A percentile compares a stretch with the other conserved stretches of the same genome.
These are phyloP conservation scores for Eudasyphora cyanicolor DNA, from an alignment of 2,888 invertebrate species.

Conservation along the genomic window DNA sequence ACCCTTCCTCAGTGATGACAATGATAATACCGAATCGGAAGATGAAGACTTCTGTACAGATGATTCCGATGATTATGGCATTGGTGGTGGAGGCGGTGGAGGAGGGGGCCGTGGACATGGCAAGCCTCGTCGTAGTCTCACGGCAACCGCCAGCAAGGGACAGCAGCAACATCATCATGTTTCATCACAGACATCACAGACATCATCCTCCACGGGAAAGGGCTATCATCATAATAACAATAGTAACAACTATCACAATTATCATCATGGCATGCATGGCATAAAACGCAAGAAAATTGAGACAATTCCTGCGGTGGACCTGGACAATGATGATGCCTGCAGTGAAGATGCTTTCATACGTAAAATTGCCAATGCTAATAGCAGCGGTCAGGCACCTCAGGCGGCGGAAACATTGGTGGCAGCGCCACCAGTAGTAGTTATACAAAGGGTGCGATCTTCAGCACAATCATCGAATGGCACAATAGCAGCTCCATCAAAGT, in stretches of 20 bases:
- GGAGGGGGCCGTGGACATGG: conserved; percentile 24
- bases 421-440: conserved; percentile 59
- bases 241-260: conserved; percentile 63
- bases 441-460: conserved; percentile 17
- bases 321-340: conserved; percentile 80
- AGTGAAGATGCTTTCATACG: conserved; percentile 80
- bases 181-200: conserved; percentile 35
- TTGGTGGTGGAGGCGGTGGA: conserved; percentile 38
- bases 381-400: conserved; percentile 32
- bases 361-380: conserved; percentile 75
- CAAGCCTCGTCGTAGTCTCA: conserved; percentile 45
- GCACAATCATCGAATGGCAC: conserved; percentile 1
- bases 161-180: conserved; percentile 62
- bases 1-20: conserved; percentile 64
- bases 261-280: conserved; percentile 64
- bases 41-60: conserved; percentile 71
- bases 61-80: conserved; percentile 70
- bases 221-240: conserved; percentile 36
- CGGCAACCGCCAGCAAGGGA: conserved; percentile 28
- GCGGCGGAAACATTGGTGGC: conserved; percentile 25
- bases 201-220: conserved; percentile 54
- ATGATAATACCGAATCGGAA: conserved; percentile 68
- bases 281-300: conserved; percentile 76
- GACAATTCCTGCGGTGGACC: conserved; percentile 73
- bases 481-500: conserved; percentile 66